phyloP scores from a whole-genome alignment of 2,888 invertebrate genomes.

The Scaptomyza polygonia region DNA sequence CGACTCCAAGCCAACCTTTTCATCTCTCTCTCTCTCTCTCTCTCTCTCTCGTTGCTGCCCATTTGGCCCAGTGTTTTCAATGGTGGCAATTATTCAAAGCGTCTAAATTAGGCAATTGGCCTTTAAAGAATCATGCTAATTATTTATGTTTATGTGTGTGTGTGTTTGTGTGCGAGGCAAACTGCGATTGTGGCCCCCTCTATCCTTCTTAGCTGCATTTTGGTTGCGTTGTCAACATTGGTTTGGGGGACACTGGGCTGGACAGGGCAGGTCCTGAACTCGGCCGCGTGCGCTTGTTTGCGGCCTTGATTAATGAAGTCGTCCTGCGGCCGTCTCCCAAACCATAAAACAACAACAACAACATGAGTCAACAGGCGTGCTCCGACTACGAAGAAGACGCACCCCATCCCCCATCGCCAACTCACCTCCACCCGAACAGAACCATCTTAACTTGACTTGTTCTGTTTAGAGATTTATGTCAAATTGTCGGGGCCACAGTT shows the following conservation, averaged over 20 bases:
- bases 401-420: not conserved
- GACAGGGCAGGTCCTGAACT: slow-evolving; percentile 2
- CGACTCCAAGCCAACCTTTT: not conserved
- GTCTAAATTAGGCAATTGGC: slow-evolving; percentile 81
- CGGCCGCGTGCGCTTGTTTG: slow-evolving; percentile 60
- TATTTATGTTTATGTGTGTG: slow-evolving; percentile 74
- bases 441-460: slow-evolving; percentile 49
- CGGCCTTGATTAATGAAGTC: slow-evolving; percentile 80
- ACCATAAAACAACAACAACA: slow-evolving; percentile 32
- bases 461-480: slow-evolving; percentile 79
- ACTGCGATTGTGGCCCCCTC: slow-evolving; percentile 14
- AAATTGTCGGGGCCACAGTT: slow-evolving; percentile 62
- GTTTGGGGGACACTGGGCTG: not conserved
- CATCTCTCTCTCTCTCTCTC: not conserved
- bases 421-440: not conserved
- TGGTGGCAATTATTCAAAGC: slow-evolving; percentile 79
- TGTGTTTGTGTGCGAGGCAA: slow-evolving; percentile 20
- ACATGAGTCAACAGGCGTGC: slow-evolving; percentile 47
- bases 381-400: slow-evolving; percentile 22
- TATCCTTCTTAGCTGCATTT: slow-evolving; percentile 51
- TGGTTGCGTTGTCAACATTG: slow-evolving; percentile 47
- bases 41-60: slow-evolving; percentile 6
- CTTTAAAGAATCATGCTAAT: slow-evolving; percentile 80
- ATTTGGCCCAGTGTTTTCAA: slow-evolving; percentile 16
- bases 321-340: slow-evolving; percentile 65